phyloP scores from a whole-genome alignment of 2,113 vertebrate genomes.

The Lophura nycthemera region DNA sequence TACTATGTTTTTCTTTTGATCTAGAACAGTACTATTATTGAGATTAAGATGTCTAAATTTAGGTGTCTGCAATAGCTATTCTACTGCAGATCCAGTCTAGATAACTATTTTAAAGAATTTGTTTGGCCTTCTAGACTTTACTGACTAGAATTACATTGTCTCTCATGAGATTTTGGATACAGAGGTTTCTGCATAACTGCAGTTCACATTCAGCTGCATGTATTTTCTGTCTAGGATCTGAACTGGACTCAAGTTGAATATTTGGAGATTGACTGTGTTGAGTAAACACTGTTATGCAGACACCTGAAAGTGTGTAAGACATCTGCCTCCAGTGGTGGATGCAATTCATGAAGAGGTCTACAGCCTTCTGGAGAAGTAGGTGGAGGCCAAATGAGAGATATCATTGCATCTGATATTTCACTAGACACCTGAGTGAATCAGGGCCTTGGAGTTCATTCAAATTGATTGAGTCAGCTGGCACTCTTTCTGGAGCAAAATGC shows the following conservation, averaged over 20 bases:
- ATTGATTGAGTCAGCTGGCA: neutral
- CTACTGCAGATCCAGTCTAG: neutral
- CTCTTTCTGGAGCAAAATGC: neutral
- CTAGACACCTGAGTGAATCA: neutral
- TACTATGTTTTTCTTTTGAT: neutral
- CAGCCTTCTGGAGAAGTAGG: constrained; percentile 5
- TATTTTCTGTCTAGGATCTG: neutral
- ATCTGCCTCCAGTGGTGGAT: neutral
- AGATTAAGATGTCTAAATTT: neutral
- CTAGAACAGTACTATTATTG: neutral
- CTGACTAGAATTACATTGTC: neutral
- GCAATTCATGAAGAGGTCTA: neutral
- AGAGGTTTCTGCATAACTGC: neutral
- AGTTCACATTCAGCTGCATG: neutral
- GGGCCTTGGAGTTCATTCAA: neutral
- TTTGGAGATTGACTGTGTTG: neutral
- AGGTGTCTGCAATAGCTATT: neutral
- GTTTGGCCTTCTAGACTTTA: neutral
- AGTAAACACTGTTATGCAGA: neutral
- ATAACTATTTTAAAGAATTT: neutral
- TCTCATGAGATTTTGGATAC: neutral
- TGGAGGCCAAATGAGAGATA: neutral
- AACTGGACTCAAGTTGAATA: neutral
- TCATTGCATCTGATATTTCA: neutral
- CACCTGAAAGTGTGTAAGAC: neutral